phyloP scores from a whole-genome alignment of 2,888 invertebrate species.

The Eupithecia subumbrata region DNA sequence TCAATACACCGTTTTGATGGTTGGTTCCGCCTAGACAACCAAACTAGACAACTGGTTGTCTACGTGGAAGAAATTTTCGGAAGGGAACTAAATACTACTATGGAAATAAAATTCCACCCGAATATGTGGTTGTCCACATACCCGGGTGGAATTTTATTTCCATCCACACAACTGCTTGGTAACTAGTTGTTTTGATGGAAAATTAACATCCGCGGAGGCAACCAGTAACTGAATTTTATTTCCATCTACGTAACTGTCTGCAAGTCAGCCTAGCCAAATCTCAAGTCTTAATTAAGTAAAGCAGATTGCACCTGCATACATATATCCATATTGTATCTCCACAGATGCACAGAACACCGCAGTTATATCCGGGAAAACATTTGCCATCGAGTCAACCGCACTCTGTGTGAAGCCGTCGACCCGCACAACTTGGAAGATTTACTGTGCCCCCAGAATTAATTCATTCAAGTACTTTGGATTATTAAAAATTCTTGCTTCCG shows the following conservation, averaged over 20 bases:
- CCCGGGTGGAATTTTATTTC: no score
- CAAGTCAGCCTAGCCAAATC: background rate
- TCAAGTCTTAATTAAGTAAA: background rate
- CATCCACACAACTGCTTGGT: no score
- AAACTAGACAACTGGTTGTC: no score
- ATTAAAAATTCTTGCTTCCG: constrained; percentile 40
- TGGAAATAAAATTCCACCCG: no score
- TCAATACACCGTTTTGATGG: no score
- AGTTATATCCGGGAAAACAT: constrained; percentile 27
- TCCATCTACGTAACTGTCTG: background rate
- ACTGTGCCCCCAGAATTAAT: constrained; percentile 41
- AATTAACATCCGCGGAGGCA: no score
- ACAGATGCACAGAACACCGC: background rate
- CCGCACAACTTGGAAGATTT: constrained; percentile 41
- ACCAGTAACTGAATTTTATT: no score
- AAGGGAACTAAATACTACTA: no score
- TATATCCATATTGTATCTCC: background rate
- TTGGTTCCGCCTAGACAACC: no score
- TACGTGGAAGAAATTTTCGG: no score
- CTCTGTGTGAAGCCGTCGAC: constrained; percentile 44
- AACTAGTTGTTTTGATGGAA: no score
- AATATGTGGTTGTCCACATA: no score
- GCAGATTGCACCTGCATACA: background rate
- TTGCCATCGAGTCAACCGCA: constrained; percentile 28
- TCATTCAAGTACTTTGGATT: constrained; percentile 37